A percentile compares a stretch with the other conserved stretches of the same genome.
Conservation (phyloP, 2,888 invertebrate genomes). For the Heliconius hortense region DNA sequence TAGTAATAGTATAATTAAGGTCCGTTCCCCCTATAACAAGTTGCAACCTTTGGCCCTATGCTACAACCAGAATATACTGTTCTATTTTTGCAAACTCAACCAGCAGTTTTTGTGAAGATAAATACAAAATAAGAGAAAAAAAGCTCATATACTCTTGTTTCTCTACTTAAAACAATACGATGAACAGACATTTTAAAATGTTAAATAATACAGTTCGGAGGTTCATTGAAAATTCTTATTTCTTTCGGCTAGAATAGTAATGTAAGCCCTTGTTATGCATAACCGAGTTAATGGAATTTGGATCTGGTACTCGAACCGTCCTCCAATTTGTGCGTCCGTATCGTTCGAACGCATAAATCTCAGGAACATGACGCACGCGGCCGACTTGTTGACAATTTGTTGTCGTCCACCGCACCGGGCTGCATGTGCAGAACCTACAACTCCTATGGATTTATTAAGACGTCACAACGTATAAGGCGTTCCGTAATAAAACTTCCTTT, state of each 20-base stretch:
- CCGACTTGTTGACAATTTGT: slow-evolving; percentile 76
- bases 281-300: slow-evolving; percentile 53
- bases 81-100: slow-evolving; percentile 27
- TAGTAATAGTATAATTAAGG: slow-evolving; percentile 38
- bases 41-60: slow-evolving; percentile 37
- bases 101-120: not conserved
- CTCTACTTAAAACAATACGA: slow-evolving; percentile 5
- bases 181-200: slow-evolving; percentile 21
- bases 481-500: slow-evolving; percentile 38
- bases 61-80: slow-evolving; percentile 28
- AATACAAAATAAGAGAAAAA: not conserved
- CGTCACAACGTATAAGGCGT: slow-evolving; percentile 38
- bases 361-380: slow-evolving; percentile 74
- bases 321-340: slow-evolving; percentile 77
- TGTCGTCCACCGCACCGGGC: slow-evolving; percentile 29
- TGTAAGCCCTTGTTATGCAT: slow-evolving; percentile 60
- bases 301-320: slow-evolving; percentile 54
- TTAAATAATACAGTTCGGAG: slow-evolving; percentile 33
- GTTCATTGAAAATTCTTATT: slow-evolving; percentile 34
- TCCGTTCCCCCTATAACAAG: slow-evolving; percentile 38
- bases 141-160: not conserved
- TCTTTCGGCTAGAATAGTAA: slow-evolving; percentile 32
- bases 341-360: slow-evolving; percentile 72
- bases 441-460: slow-evolving; percentile 41
- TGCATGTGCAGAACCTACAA: slow-evolving; percentile 27